These are phyloP conservation scores for Palythoa grandiflora DNA, from an alignment of 92 coral and sea anemone species.

Conservation along the genomic window DNA sequence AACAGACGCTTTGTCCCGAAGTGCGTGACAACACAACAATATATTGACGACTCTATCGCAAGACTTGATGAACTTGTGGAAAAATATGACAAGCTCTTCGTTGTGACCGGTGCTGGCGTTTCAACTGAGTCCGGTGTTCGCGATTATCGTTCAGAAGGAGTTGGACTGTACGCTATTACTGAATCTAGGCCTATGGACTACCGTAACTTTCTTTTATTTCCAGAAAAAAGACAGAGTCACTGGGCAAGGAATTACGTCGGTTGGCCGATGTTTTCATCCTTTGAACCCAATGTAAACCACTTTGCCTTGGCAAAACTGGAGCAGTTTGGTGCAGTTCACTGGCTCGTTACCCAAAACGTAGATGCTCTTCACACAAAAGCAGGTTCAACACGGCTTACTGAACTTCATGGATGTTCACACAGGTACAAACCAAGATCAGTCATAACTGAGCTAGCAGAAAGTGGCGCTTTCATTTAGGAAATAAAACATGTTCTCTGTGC, in stretches of 20 bases:
- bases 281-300: conserved; percentile 83
- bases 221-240: conserved; percentile 76
- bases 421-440: conserved; percentile 56
- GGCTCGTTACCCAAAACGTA: conserved; percentile 97
- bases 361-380: conserved; percentile 95
- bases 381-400: conserved; percentile 83
- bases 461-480: no score
- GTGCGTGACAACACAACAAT: conserved; percentile 59
- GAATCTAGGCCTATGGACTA: conserved; percentile 88
- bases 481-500: no score
- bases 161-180: conserved; percentile 86
- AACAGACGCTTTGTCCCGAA: conserved; percentile 69
- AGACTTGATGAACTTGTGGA: conserved; percentile 75
- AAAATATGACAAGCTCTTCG: conserved; percentile 71
- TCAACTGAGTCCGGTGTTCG: conserved; percentile 98
- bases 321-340: conserved; percentile 76
- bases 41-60: conserved; percentile 63
- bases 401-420: conserved; percentile 91
- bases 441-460: no score
- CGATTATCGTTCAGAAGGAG: conserved; percentile 94
- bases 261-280: conserved; percentile 87
- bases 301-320: conserved; percentile 82
- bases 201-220: conserved; percentile 79
- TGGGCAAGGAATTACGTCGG: conserved; percentile 99
- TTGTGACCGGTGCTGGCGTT: conserved; percentile 95